phyloP scores from a whole-genome alignment of 2,888 invertebrate genomes.

The Antheraea assamensis region DNA sequence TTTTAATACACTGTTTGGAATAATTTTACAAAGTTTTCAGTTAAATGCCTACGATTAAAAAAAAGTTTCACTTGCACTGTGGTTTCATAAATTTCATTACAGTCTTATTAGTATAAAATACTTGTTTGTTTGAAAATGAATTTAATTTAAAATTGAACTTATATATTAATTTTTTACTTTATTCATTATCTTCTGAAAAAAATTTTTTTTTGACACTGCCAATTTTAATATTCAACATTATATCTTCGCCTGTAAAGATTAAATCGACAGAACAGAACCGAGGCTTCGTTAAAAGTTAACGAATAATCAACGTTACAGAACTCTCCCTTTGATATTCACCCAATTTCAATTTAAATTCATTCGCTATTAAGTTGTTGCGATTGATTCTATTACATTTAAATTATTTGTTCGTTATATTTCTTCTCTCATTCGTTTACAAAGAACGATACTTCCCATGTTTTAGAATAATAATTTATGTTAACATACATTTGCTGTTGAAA shows the following conservation, averaged over 20 bases:
- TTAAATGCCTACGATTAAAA: no score
- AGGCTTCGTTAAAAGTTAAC: slow-evolving; percentile 20
- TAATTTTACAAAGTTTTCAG: no score
- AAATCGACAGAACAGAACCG: neutral
- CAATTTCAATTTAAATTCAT: slow-evolving; percentile 23
- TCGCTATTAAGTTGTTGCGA: slow-evolving; percentile 21
- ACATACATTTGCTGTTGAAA: neutral
- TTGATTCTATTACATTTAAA: slow-evolving; percentile 18
- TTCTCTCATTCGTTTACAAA: neutral
- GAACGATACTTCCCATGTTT: neutral
- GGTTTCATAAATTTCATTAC: no score
- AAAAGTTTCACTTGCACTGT: no score
- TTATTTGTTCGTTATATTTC: slow-evolving; percentile 15
- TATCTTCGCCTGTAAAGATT: neutral
- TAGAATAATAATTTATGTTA: neutral
- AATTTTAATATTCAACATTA: neutral
- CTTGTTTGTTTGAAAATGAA: no score
- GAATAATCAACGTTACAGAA: slow-evolving; percentile 18
- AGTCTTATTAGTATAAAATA: no score
- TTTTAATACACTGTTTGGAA: no score
- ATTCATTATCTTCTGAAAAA: slow-evolving; percentile 6
- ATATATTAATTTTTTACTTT: slow-evolving; percentile 1
- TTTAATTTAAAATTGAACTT: no score
- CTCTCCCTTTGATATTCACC: slow-evolving; percentile 18
- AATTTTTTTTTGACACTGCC: neutral